A percentile compares a stretch with the other conserved stretches of the same genome.
phyloP scores from a whole-genome alignment of 2,113 vertebrate genomes.

The Gambusia affinis region DNA sequence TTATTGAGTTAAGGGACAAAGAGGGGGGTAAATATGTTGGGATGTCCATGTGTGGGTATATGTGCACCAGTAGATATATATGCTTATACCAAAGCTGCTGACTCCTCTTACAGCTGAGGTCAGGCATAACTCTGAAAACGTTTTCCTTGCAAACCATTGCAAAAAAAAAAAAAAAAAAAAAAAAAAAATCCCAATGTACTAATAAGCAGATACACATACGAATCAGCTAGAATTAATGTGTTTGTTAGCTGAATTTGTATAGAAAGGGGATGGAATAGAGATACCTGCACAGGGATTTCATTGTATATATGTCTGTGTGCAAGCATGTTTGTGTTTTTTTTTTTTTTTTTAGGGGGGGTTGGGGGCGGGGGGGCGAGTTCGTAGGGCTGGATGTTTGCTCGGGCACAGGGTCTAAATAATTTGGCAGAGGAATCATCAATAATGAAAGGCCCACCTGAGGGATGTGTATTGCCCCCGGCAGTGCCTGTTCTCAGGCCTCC shows the following conservation, averaged over 20 bases:
- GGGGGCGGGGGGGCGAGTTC: no score
- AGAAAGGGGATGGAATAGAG: conserved; percentile 27
- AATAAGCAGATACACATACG: conserved; percentile 36
- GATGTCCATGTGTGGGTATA: conserved; percentile 6
- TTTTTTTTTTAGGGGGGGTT: no score
- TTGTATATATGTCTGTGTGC: conserved; percentile 35
- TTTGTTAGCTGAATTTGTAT: conserved; percentile 44
- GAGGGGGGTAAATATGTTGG: conserved; percentile 19
- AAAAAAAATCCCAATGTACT: conserved; percentile 2
- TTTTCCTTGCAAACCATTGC: conserved; percentile 21
- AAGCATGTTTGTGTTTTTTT: conserved; percentile 47
- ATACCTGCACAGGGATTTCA: conserved; percentile 23
- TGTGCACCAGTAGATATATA: conserved; percentile 7
- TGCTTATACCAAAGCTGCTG: conserved; percentile 38
- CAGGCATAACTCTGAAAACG: conserved; percentile 61
- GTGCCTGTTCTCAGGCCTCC: conserved; percentile 67
- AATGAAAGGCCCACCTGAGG: conserved; percentile 84
- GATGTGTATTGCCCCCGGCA: conserved; percentile 83
- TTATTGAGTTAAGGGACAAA: conserved; percentile 51
- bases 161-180: conserved; percentile 48
- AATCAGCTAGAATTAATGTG: conserved; percentile 62
- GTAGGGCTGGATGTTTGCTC: conserved; percentile 50
- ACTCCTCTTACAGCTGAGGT: conserved; percentile 55
- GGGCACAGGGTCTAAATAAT: conserved; percentile 80
- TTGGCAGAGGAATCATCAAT: conserved; percentile 85